Evolutionary conservation across 64 coral and sea anemone species (phyloP).

Genomic region (Platygyra sinensis): DNA sequence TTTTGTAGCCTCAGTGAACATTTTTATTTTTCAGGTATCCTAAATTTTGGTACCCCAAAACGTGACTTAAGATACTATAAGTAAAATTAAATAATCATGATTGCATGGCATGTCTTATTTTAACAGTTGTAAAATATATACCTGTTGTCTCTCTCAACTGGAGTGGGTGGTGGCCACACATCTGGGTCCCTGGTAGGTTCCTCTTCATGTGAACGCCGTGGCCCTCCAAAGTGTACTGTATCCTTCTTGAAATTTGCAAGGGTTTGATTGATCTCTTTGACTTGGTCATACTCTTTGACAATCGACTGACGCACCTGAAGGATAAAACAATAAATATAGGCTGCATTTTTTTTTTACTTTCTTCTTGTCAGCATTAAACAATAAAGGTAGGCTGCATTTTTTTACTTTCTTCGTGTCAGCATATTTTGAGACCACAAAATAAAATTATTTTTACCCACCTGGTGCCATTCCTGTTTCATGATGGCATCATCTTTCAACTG

Average conservation of each 20-base stretch:
- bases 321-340: background rate
- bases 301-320: slow-evolving; percentile 88
- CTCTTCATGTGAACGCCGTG: slow-evolving; percentile 70
- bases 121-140: background rate
- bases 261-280: slow-evolving; percentile 98
- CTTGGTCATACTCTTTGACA: slow-evolving; percentile 93
- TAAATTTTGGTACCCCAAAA: no score
- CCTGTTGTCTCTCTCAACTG: slow-evolving; percentile 96
- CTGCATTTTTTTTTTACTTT: no score
- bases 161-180: slow-evolving; percentile 96
- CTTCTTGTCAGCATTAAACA: no score
- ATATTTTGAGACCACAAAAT: no score
- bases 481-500: slow-evolving; percentile 87
- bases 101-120: background rate
- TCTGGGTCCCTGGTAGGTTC: slow-evolving; percentile 97
- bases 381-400: no score
- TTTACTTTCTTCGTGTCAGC: no score
- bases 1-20: no score
- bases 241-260: slow-evolving; percentile 99
- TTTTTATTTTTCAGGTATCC: no score
- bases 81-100: no score
- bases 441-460: slow-evolving; percentile 39
- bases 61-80: no score
- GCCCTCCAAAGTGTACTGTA: slow-evolving; percentile 88
- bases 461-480: slow-evolving; percentile 98